Evolutionary conservation across 2,888 invertebrate genomes (phyloP), one percentile per base, ranked within the genome.

Genomic region (Phorcus lineatus): DNA sequence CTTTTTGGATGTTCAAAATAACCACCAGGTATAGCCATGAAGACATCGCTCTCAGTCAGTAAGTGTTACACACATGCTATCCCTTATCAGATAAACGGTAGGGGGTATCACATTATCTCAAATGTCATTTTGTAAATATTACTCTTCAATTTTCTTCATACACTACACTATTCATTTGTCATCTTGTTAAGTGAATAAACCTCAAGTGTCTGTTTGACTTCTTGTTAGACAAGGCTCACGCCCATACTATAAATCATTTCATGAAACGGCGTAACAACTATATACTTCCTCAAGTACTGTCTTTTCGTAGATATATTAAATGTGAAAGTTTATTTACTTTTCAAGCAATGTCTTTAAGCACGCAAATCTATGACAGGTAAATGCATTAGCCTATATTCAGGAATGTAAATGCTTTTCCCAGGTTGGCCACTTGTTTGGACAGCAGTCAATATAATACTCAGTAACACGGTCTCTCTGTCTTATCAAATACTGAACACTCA

Each of bases 401-500:
- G 28, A 16, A 24, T 47, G 47, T 47, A 47, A 47, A 47, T 47
- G 47, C 47, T 47, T 47, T 47, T 47, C 1, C 36, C 24, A 62
- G 62, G 24, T 28, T 28, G 16, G 22, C 17, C 17, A 16, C 24
- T 62, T 28, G 24, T 62, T 62, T 62, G 28, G 62, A 62, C 62
- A 62, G 28, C 28, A 62, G 24, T 28, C 70, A 36, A 36, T 36
- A 36, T 31, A 19, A 31, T 70, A 40, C 36, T 40, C 28, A 70
- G 36, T 70, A 36, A 36, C 70, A 70, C 47, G 47, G 47, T 47
- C 70, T 67, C 70, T 40, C 11, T 11, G 17, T 28, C n/a, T 40
- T 70, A 70, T 70, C 70, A 36, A 40, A 70, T 36, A 36, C n/a
- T 36, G 24, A 70, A 70, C 70, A 70, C 40, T 70, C 62, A 62